Evolutionary conservation across 2,113 vertebrate species (phyloP).

Genomic region (Rousettus leschenaultii): DNA sequence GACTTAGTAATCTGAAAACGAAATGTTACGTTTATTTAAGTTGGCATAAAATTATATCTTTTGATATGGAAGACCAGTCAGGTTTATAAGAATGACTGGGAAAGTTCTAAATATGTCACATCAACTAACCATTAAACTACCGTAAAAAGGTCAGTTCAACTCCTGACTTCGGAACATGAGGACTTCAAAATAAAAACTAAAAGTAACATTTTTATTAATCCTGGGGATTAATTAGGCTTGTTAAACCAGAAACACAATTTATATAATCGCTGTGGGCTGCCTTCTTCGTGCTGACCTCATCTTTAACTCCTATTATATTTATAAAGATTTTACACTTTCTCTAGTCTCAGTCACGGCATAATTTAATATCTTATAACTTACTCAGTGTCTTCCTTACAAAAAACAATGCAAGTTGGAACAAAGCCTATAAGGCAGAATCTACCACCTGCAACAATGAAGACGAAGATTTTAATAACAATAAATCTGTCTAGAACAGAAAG

Average conservation of each 20-base stretch:
- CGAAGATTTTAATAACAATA: slow-evolving; percentile 45
- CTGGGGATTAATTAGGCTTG: slow-evolving; percentile 19
- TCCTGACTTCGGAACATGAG: background rate
- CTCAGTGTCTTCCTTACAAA: slow-evolving; percentile 7
- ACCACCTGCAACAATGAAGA: slow-evolving; percentile 34
- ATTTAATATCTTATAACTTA: slow-evolving; percentile 29
- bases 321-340: slow-evolving; percentile 8
- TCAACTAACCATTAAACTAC: background rate
- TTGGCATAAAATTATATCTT: slow-evolving; percentile 21
- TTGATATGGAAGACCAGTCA: background rate
- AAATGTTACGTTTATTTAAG: background rate
- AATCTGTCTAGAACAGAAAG: slow-evolving; percentile 40
- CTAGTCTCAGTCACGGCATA: background rate
- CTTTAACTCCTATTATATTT: background rate
- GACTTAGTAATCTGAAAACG: background rate
- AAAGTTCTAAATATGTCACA: background rate
- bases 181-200: slow-evolving; percentile 17
- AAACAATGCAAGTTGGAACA: background rate
- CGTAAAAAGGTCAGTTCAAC: background rate
- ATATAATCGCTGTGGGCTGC: background rate
- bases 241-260: background rate
- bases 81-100: slow-evolving; percentile 5
- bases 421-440: slow-evolving; percentile 31
- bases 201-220: slow-evolving; percentile 43
- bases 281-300: background rate